These are phyloP conservation scores for Neria commutata DNA, from an alignment of 2,888 invertebrate genomes.

Conservation along the genomic window DNA sequence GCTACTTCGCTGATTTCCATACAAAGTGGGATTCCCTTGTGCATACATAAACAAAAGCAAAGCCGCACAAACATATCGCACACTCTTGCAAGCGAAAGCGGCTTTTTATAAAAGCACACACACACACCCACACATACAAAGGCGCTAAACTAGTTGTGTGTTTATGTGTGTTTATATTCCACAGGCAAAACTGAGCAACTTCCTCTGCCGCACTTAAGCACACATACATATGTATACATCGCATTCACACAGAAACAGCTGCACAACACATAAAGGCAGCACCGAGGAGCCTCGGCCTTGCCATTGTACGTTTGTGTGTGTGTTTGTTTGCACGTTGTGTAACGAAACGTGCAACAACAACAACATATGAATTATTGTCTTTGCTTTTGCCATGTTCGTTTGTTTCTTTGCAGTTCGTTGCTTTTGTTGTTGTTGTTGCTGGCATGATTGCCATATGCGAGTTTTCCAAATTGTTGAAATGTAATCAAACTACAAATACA, in stretches of 20 bases:
- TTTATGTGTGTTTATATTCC: no score
- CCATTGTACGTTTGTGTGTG: neutral
- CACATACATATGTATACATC: neutral
- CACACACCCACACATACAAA: neutral
- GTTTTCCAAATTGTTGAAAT: neutral
- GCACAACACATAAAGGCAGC: neutral
- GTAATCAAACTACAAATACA: neutral
- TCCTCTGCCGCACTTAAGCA: neutral
- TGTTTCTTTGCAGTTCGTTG: neutral
- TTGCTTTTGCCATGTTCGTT: neutral
- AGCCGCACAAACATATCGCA: neutral
- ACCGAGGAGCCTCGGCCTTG: no score
- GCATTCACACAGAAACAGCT: neutral
- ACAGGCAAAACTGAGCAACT: neutral
- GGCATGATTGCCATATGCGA: neutral
- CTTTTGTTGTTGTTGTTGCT: neutral
- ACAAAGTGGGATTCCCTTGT: neutral
- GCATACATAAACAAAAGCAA: no score
- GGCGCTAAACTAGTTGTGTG: no score
- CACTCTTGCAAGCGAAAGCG: neutral
- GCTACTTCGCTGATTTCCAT: neutral
- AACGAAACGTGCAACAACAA: neutral
- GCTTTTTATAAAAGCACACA: neutral
- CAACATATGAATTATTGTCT: neutral
- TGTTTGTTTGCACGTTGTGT: neutral